These are phyloP conservation scores for Brachionus calyciflorus DNA, from an alignment of 1,140 invertebrate genomes.

Conservation along the genomic window DNA sequence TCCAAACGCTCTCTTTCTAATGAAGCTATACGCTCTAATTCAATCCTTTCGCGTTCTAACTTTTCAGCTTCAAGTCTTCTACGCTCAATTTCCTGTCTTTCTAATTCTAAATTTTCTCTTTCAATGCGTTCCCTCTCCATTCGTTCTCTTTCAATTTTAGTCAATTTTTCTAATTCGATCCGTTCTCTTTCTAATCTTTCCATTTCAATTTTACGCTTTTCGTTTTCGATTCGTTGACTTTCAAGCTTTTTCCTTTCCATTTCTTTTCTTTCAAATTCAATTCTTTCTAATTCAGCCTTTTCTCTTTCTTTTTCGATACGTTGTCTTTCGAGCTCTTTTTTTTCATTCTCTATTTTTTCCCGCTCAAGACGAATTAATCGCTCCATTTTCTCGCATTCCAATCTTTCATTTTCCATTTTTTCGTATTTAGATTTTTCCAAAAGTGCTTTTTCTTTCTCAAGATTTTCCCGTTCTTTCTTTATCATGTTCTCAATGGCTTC, in stretches of 20 bases:
- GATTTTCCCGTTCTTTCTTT: not conserved
- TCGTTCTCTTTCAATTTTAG: not conserved
- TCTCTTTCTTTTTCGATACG: not conserved
- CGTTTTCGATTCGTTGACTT: not conserved
- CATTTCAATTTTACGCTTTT: not conserved
- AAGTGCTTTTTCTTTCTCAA: not conserved
- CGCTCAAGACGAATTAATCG: not conserved
- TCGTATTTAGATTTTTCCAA: not conserved
- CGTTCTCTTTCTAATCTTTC: not conserved
- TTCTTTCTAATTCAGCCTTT: not conserved
- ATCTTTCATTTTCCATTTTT: not conserved
- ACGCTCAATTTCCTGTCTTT: not conserved
- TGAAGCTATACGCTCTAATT: not conserved
- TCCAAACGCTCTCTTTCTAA: not conserved
- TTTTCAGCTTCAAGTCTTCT: not conserved
- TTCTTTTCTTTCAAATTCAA: not conserved
- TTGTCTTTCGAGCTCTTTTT: constrained; percentile 4
- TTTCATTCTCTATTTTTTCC: not conserved
- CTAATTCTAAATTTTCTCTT: not conserved
- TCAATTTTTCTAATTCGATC: not conserved
- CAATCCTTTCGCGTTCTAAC: not conserved
- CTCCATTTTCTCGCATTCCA: not conserved
- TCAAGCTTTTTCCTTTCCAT: not conserved
- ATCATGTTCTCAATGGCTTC: not conserved
- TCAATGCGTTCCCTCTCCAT: not conserved